A percentile compares a stretch with the other conserved stretches of the same genome.
These are phyloP conservation scores for Drosophila prostipennis DNA, from an alignment of 2,888 invertebrate species.

Conservation along the genomic window DNA sequence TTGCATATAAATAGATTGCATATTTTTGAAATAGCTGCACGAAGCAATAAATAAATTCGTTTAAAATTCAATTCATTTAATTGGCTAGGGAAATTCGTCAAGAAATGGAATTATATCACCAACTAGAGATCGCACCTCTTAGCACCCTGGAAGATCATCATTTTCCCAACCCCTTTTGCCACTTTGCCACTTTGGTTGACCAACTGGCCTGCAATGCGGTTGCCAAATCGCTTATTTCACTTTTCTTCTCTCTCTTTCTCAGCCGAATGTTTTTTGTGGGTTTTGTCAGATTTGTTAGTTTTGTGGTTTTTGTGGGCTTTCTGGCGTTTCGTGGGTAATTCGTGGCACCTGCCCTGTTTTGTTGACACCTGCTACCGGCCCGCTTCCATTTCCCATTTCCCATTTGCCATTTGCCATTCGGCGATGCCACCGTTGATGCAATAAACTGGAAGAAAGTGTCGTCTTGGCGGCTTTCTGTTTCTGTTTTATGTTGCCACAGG, in stretches of 20 bases:
- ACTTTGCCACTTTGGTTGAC: conserved; percentile 34
- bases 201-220: conserved; percentile 45
- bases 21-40: neutral
- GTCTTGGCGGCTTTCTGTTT: conserved; percentile 57
- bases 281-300: conserved; percentile 25
- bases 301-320: conserved; percentile 7
- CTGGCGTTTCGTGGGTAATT: conserved; percentile 31
- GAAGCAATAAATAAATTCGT: neutral
- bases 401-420: conserved; percentile 11
- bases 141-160: conserved; percentile 7
- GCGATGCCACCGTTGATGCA: conserved; percentile 60
- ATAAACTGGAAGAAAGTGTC: conserved; percentile 72
- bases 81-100: too few relatives aligned
- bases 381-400: conserved; percentile 51
- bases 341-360: conserved; percentile 42
- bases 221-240: conserved; percentile 46
- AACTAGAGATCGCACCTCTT: conserved; percentile 15
- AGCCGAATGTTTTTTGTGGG: too few relatives aligned
- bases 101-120: conserved; percentile 7
- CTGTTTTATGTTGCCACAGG: conserved; percentile 31
- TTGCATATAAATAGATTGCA: neutral
- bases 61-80: neutral
- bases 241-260: conserved; percentile 23
- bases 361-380: conserved; percentile 66
- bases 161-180: conserved; percentile 36